These are phyloP conservation scores for Alligator mississippiensis DNA, from an alignment of 2,113 vertebrate genomes.

Conservation along the genomic window DNA sequence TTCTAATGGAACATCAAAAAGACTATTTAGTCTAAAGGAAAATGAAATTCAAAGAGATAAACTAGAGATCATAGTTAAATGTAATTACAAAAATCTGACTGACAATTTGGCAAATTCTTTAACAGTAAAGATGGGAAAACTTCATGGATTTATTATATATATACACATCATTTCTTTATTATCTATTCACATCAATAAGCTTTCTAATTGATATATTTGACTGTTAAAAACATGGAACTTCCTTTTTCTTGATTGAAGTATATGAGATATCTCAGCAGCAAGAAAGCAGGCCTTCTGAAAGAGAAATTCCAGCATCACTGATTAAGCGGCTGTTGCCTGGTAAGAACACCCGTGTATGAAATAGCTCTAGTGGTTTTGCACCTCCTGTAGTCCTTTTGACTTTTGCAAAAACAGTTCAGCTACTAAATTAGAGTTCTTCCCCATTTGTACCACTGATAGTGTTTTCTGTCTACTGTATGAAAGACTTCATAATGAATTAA, in stretches of 20 bases:
- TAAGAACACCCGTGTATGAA: background rate
- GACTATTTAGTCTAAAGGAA: background rate
- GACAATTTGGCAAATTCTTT: background rate
- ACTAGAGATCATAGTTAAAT: background rate
- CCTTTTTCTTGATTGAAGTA: background rate
- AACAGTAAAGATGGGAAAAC: background rate
- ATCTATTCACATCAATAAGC: background rate
- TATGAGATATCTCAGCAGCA: background rate
- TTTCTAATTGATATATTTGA: background rate
- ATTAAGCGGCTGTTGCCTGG: background rate
- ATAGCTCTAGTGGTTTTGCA: background rate
- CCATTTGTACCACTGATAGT: background rate
- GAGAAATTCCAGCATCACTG: background rate
- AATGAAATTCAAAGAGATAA: background rate
- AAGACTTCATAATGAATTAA: background rate
- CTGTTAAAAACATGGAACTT: background rate
- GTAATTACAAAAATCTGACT: background rate
- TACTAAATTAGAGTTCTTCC: background rate
- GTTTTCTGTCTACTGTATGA: background rate
- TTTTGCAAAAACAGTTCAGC: background rate
- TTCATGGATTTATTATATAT: background rate
- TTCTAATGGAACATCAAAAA: background rate
- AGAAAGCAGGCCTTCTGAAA: background rate
- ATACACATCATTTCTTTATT: background rate
- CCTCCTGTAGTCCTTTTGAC: background rate